Evolutionary conservation across 23 tunicate genomes (phyloP).

Genomic region (Phallusia fumigata): DNA sequence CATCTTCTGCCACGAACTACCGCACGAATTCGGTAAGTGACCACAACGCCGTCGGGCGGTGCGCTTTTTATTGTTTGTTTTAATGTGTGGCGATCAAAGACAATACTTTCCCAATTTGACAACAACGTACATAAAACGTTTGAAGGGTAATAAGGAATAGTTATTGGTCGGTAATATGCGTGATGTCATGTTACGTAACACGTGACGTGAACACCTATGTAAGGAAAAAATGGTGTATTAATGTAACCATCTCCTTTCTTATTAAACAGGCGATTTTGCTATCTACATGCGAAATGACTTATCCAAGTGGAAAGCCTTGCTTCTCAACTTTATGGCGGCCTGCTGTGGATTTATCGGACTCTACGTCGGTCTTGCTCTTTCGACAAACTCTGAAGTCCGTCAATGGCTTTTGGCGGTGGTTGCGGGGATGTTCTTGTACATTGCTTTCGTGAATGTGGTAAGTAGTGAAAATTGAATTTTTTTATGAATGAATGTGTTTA

Average conservation of each 20-base stretch:
- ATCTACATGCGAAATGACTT: conserved; percentile 82
- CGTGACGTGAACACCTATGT: too few relatives aligned
- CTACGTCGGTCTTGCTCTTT: conserved; percentile 65
- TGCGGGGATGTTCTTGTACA: conserved; percentile 89
- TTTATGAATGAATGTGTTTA: too few relatives aligned
- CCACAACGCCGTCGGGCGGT: too few relatives aligned
- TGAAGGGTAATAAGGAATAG: too few relatives aligned
- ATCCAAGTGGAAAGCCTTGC: conserved; percentile 69
- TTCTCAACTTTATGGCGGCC: conserved; percentile 73
- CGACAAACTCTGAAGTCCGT: conserved; percentile 41
- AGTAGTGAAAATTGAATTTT: conserved; percentile 24
- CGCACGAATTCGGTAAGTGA: conserved; percentile 93
- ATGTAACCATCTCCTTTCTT: too few relatives aligned
- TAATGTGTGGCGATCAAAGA: too few relatives aligned
- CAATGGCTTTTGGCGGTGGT: conserved; percentile 74
- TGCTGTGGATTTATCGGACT: conserved; percentile 80
- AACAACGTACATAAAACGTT: too few relatives aligned
- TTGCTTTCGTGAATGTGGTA: conserved; percentile 83
- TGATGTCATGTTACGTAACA: too few relatives aligned
- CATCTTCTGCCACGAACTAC: conserved; percentile 91
- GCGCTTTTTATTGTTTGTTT: too few relatives aligned
- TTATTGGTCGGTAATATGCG: too few relatives aligned
- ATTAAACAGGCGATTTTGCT: conserved; percentile 81
- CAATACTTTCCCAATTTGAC: too few relatives aligned
- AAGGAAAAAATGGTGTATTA: too few relatives aligned